phyloP scores from a whole-genome alignment of 2,113 vertebrate species.

The Malurus cyaneus region DNA sequence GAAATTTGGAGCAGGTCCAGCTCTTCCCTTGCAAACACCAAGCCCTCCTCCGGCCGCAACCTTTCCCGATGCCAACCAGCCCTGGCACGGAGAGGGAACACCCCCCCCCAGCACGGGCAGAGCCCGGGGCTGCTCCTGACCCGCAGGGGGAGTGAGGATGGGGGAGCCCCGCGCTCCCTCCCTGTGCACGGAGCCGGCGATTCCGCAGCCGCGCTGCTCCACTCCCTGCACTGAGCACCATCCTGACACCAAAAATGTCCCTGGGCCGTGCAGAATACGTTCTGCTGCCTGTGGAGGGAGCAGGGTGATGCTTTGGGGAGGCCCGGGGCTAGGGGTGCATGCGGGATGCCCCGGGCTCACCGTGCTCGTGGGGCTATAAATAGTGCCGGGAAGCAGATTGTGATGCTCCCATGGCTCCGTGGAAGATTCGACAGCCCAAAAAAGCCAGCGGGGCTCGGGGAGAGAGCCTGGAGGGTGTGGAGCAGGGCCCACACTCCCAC shows the following conservation, averaged over 20 bases:
- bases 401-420: accelerated
- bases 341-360: background rate
- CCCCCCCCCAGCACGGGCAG: background rate
- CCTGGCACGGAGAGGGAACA: background rate
- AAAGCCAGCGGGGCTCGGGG: background rate
- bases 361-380: accelerated
- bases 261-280: background rate
- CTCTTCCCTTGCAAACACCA: background rate
- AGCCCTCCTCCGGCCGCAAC: background rate
- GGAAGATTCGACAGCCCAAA: background rate
- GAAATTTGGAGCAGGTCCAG: background rate
- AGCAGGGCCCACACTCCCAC: accelerated
- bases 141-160: accelerated
- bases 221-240: background rate
- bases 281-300: background rate
- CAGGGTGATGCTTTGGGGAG: accelerated
- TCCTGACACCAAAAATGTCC: background rate
- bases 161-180: accelerated
- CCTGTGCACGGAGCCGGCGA: accelerated
- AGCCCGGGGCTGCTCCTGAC: background rate
- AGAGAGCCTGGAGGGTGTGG: background rate
- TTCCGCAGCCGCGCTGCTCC: accelerated
- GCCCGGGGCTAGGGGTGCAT: accelerated
- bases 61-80: background rate
- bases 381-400: background rate